Base-by-base conservation (phyloP, 53 echinoderm and acorn worm species). In the Zoroaster sp. region DNA sequence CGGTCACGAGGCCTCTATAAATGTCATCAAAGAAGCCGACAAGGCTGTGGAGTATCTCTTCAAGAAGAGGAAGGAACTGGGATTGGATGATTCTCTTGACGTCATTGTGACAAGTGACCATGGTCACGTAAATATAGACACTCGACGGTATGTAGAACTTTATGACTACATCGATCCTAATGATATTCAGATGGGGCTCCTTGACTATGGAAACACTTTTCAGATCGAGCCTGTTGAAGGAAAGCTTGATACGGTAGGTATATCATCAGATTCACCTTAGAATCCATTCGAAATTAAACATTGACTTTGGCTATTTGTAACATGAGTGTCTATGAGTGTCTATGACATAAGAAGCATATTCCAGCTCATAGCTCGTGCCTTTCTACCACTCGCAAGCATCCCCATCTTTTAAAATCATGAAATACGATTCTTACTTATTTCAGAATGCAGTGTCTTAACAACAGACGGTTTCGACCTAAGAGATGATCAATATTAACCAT, bases 121-220 rank as follows among this genome's bases (percentile, higher is more conserved):
- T 77, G 98, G 98, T 7, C 95, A 95, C 72, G 92, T 91, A 15
- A 76, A 93, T n/a, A 83, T 91, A 5, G 87, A 93, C 41, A 21
- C 13, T 1, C 53, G 25, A 11, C 95, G 93, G 46, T 88, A 94
- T 6, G 87, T 98, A 7, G 87, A 91, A 38, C 78, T 98, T 34
- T 98, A 93, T 52, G 90, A 98, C 59, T 98, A 96, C 76, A 87
- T 96, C 74, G 81, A 95, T 78, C 72, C 71, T 11, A 47, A 69
- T 33, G 98, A 98, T 82, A 81, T 98, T 12, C 85, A 93, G 6
- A 91, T 95, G 75, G 85, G 91, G 1, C 44, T 97, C 40, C 91
- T 87, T 15, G 91, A 98, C 67, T 94, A 98, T 68, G 98, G 95
- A 68, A 95, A 95, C 4, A 90, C 90, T 35, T 96, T 95, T 43